Conservation (phyloP, 2,797 vertebrate genomes). For the Alauda arvensis region DNA sequence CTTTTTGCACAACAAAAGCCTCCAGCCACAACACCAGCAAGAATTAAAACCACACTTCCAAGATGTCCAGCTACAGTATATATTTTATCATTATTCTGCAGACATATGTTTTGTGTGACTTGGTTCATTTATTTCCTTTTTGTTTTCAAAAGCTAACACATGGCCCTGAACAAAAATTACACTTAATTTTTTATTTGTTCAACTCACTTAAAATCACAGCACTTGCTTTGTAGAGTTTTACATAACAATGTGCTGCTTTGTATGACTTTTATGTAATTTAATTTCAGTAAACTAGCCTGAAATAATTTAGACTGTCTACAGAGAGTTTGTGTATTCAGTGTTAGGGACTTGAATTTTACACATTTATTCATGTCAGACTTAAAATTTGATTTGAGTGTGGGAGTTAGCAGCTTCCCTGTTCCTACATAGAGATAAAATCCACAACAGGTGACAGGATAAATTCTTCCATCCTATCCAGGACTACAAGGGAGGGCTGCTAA, state of each 20-base stretch:
- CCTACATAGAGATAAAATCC: constrained; percentile 8
- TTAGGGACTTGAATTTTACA: constrained; percentile 26
- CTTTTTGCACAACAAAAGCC: constrained; percentile 19
- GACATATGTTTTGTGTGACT: constrained; percentile 41
- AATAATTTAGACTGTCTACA: constrained; percentile 27
- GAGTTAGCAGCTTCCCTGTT: constrained; percentile 13
- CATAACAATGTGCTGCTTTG: constrained; percentile 32
- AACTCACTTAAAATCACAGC: constrained; percentile 34
- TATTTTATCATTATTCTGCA: constrained; percentile 38
- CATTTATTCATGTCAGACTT: constrained; percentile 28
- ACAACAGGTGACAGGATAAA: neutral
- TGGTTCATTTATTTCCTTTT: constrained; percentile 49
- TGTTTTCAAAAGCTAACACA: constrained; percentile 50
- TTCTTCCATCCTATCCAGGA: neutral
- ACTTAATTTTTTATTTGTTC: constrained; percentile 37
- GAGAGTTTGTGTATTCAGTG: constrained; percentile 16
- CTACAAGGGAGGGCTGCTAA: neutral
- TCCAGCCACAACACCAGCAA: constrained; percentile 41
- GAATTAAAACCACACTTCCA: constrained; percentile 54
- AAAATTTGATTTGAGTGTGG: constrained; percentile 16
- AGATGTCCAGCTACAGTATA: neutral
- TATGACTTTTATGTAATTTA: constrained; percentile 33
- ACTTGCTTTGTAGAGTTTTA: constrained; percentile 31
- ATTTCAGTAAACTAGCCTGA: constrained; percentile 45
- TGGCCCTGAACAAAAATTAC: constrained; percentile 32